Evolutionary conservation across 2,113 vertebrate genomes (phyloP), one percentile per base, ranked within the genome.

Genomic region (Brevimyrus niger): DNA sequence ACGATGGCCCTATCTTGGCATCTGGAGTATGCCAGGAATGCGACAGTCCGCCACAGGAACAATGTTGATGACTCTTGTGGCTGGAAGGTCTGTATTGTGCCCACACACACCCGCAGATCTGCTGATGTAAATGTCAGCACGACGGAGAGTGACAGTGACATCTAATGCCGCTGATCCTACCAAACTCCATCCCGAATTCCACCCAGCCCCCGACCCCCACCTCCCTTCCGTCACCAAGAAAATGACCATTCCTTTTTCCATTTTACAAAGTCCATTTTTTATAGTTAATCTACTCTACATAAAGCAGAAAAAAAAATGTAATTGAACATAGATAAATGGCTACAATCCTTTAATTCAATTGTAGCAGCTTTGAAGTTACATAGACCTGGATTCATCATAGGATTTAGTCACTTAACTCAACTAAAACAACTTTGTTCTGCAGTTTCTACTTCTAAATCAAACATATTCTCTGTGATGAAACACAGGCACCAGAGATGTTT

Each of bases 121-220:
- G 94, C 92, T 94, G 94, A 95, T 93, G 93, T 93, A 93, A 92
- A 93, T 94, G 94, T 95, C 94, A 95, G 89, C 93, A 51, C 90
- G 90, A 88, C 31, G 86, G 65, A 51, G 38, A 89, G 90, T 90
- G 86, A 55, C 50, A 46, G 48, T 65, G 89, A 88, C 50, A 83
- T 83, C 69, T 53, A 69, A 76, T 47, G 82, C 80, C 76, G 23
- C 88, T 55, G 53, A 42, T 87, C 86, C 83, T 86, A 53, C 86
- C 86, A 15, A 27, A 53, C 89, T 42, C 85, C 84, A 42, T 80
- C 86, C 69, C 35, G 7, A 69, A 87, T 87, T 73, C 84, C 84
- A 87, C 44, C 46, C 85, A 73, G 7, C 38, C 83, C 61, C 31
- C 35, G 3, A 5, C 15, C 61, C 85, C 47, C 47, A 19, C 61